Base-by-base conservation (phyloP, 2,113 vertebrate genomes). In the Ictalurus punctatus region DNA sequence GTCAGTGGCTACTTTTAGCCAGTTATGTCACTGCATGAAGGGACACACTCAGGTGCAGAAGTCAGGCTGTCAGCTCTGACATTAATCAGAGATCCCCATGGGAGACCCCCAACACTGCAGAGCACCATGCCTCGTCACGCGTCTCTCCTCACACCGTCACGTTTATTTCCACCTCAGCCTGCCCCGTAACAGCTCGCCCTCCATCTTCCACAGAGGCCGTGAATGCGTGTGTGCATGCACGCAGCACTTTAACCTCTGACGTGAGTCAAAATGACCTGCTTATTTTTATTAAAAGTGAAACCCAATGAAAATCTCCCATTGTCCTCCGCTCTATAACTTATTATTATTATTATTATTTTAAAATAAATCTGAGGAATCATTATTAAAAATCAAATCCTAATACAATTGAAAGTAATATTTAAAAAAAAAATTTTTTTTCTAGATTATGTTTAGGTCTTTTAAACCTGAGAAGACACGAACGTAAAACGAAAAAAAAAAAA, bases 11-110 rank as follows among this genome's bases (percentile, higher is more conserved):
- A 76, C 89, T 92, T 93, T 91, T 90, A 91, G 91, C 89, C 84
- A 87, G 89, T 92, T 90, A 94, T 84, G 82, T 93, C 90, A 92
- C 59, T 76, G 10, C 34, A 58, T 59, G 67, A 80, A 92, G 90
- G 58, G 37, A 90, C 83, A 86, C 25, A 30, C 88, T 83, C 40
- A 58, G 79, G 79, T 54, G 48, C 84, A 90, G 88, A 79, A 86
- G 74, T 89, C 76, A 91, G 89, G 90, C 90, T 91, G 91, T 93
- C 91, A 92, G 90, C 74, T 87, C 52, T 78, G 58, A 83, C 85
- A 89, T 87, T 74, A 89, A 92, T 92, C 78, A 90, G 89, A 91
- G 80, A 80, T 86, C 90, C 83, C 90, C 87, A 23, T 71, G 79
- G 89, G 86, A 90, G 87, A 78, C 79, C 69, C 69, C 83, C 30